Base-by-base conservation (phyloP, 2,113 vertebrate genomes). In the Oncorhynchus nerka region DNA sequence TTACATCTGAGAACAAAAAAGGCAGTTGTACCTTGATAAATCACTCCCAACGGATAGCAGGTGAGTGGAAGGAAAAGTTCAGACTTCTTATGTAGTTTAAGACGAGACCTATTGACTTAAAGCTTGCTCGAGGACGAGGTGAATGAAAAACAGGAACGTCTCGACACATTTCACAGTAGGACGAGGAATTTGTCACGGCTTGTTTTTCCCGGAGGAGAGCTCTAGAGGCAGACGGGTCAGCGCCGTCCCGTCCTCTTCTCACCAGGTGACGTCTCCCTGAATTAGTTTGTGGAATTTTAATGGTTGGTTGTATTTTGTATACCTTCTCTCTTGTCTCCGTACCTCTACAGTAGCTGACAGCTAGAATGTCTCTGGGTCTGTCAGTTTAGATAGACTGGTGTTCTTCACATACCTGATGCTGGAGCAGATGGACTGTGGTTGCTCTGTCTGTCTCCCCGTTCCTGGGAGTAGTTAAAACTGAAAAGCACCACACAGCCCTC, bases 111-210 rank as follows among this genome's bases (percentile, higher is more conserved):
- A 15, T 73, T 67, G 28, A 74, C 79, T 81, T 68, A 77, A 73
- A 28, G 15, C 32, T 64, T 67, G 68, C 30, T 74, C 13, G 28
- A 8, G 34, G 51, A 72, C 34, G 59, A 75, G 66, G 78, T 75
- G 59, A 75, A 39, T 39, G 39, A 80, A 77, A 77, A 24, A 65
- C 39, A 84, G 61, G 74, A 82, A 75, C 32, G 78, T 81, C 57
- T 80, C 39, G 51, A 73, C 79, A 77, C 57, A 83, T 78, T 74
- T 88, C 69, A 24, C 89, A 86, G 79, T 68, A 49, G 64, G 77
- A 89, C 79, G 86, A 86, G 85, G 83, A 91, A 92, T 93, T 90
- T 92, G 92, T 90, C 91, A 72, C 2, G 6, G 66, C 45, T 26
- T 3, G 32, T 74, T 79, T 84, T 73, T 84, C 72, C 11, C 73